Percentiles rank a stretch among this genome's conserved stretches.
Conservation (phyloP, 35 echinoderm and acorn worm species). For the Strongylocentrotus purpuratus region DNA sequence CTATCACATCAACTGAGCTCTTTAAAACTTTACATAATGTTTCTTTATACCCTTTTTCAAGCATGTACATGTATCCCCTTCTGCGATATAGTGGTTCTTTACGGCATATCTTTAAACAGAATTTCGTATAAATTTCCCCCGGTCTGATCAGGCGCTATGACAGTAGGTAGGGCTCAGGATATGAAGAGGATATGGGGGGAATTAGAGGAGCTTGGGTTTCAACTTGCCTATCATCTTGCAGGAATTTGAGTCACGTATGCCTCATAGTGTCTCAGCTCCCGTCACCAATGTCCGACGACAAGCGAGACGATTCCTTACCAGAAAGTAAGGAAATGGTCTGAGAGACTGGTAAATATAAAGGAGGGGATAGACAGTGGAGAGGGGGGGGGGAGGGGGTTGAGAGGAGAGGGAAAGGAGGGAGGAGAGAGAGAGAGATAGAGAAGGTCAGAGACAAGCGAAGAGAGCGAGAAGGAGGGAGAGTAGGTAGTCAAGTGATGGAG, state of each 20-base stretch:
- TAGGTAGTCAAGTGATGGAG: too few species aligned
- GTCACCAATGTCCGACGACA: neutral
- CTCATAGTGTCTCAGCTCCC: neutral
- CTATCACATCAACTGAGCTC: too few species aligned
- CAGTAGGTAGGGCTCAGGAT: constrained; percentile 1
- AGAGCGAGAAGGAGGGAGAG: too few species aligned
- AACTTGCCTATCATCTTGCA: neutral
- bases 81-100: too few species aligned
- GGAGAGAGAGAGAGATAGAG: neutral
- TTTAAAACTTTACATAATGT: too few species aligned
- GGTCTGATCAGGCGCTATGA: too few species aligned
- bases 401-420: neutral
- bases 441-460: too few species aligned
- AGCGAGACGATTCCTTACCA: neutral
- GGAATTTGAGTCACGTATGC: neutral
- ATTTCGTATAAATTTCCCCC: too few species aligned
- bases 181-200: neutral
- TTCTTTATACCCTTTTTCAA: too few species aligned
- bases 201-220: neutral
- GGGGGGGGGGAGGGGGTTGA: neutral
- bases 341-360: neutral
- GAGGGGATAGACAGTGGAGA: neutral
- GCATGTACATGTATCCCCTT: too few species aligned
- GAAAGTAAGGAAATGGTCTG: neutral
- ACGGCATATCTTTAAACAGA: too few species aligned